phyloP scores from a whole-genome alignment of 2,888 invertebrate species.

The Agrilus cyanescens region DNA sequence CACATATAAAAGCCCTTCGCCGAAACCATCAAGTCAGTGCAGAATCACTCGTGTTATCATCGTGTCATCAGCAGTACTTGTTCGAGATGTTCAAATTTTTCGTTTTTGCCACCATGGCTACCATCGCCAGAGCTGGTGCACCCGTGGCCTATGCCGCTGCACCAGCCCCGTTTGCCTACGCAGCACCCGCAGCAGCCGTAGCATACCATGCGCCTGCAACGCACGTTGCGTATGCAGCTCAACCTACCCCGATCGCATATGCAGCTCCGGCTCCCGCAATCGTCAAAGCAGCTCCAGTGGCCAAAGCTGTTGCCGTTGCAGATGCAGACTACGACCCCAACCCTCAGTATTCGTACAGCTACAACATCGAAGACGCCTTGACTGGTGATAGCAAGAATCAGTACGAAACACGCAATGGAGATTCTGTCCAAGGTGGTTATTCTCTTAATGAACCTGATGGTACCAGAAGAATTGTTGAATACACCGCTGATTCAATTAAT shows the following conservation, averaged over 20 bases:
- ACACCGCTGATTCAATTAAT: constrained; percentile 41
- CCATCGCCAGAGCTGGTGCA: constrained; percentile 10
- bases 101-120: constrained; percentile 16
- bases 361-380: constrained; percentile 44
- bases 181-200: constrained; percentile 6
- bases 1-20: too few species aligned
- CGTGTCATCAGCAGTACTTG: neutral
- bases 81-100: constrained; percentile 12
- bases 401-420: constrained; percentile 52
- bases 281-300: constrained; percentile 10
- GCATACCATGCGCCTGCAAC: constrained; percentile 7
- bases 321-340: constrained; percentile 28
- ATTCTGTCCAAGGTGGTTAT: constrained; percentile 49
- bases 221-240: constrained; percentile 14
- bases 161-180: constrained; percentile 9
- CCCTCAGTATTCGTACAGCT: constrained; percentile 45
- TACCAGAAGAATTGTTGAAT: constrained; percentile 50
- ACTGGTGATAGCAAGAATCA: constrained; percentile 47
- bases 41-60: too few species aligned
- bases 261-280: constrained; percentile 6
- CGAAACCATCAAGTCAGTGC: too few species aligned
- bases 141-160: constrained; percentile 11
- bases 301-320: constrained; percentile 21
- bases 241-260: constrained; percentile 8
- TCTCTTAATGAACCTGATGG: constrained; percentile 47